Evolutionary conservation across 1,140 invertebrate genomes (phyloP), one percentile per base, ranked within the genome.

Genomic region (Samia ricini): DNA sequence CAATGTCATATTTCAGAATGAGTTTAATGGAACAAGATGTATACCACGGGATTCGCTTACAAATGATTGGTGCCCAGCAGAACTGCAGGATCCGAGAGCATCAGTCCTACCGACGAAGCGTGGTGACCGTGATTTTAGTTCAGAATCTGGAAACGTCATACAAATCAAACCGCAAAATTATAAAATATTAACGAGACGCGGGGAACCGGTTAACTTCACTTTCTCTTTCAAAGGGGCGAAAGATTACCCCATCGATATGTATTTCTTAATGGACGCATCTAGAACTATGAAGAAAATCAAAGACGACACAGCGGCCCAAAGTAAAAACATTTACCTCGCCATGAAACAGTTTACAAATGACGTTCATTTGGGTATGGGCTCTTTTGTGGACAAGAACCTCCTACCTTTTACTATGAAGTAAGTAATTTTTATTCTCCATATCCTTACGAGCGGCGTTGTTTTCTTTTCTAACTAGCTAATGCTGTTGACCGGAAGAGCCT

Each of bases 171-270:
- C 89, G 4, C 84, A 88, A 63, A 68, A 63, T 54, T 69, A 81
- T 7, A 67, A 77, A 24, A 58, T 89, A 2, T 24, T 64, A 6
- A 29, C 88, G 12, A 74, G 89, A 60, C 65, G 74, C 10, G 85
- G 87, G 23, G 64, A 78, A 29, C 20, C 65, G 6, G 21, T 69
- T 15, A 51, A 70, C 22, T 86, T 91, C 56, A 49, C 67, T 0
- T 79, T 91, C 42, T 71, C 75, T 4, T 94, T 93, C 56, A 91
- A 92, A 56, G 91, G 91, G 65, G 95, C 95, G 2, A 91, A 94
- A 68, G 94, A 97, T 81, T 98, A 97, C 88, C 97, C 97, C 0
- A 94, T 98, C 0, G 97, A 98, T 89, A 83, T 98, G 3, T 98
- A 98, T 83, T 98, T 97, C 77, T 89, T 98, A 0, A 95, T 98